Conservation (phyloP, 2,797 vertebrate genomes). For the Peromyscus attwateri region DNA sequence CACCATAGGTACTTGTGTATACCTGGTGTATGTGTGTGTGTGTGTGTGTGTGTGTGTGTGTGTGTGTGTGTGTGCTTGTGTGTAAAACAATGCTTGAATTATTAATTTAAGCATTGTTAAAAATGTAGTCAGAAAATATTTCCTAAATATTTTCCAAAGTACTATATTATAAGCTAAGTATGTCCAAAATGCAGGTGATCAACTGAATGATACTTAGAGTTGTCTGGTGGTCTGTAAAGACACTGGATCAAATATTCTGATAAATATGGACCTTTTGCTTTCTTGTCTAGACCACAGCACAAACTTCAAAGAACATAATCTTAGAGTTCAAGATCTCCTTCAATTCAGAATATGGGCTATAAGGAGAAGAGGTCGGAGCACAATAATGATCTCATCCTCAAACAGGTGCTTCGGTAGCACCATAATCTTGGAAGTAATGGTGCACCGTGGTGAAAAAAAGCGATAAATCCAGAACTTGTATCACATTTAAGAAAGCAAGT, state of each 20-base stretch:
- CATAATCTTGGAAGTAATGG: not conserved
- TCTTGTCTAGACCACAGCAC: not conserved
- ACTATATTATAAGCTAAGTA: not conserved
- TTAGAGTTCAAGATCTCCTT: not conserved
- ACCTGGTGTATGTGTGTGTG: not conserved
- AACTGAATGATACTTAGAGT: not conserved
- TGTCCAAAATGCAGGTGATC: not conserved
- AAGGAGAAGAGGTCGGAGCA: not conserved
- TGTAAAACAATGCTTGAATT: not conserved
- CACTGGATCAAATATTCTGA: not conserved
- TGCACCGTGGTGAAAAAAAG: not conserved
- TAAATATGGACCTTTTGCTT: not conserved
- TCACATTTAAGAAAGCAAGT: not conserved
- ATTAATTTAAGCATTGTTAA: not conserved
- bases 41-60: not conserved
- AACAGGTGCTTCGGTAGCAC: not conserved
- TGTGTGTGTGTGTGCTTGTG: not conserved
- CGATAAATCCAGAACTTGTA: not conserved
- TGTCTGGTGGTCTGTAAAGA: not conserved
- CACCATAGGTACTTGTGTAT: not conserved
- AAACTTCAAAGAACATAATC: not conserved
- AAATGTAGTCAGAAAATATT: conserved; percentile 1
- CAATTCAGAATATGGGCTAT: not conserved
- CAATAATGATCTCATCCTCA: not conserved
- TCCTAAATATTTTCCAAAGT: not conserved